These are phyloP conservation scores for Ictidomys tridecemlineatus DNA, from an alignment of 2,113 vertebrate genomes.

Conservation along the genomic window DNA sequence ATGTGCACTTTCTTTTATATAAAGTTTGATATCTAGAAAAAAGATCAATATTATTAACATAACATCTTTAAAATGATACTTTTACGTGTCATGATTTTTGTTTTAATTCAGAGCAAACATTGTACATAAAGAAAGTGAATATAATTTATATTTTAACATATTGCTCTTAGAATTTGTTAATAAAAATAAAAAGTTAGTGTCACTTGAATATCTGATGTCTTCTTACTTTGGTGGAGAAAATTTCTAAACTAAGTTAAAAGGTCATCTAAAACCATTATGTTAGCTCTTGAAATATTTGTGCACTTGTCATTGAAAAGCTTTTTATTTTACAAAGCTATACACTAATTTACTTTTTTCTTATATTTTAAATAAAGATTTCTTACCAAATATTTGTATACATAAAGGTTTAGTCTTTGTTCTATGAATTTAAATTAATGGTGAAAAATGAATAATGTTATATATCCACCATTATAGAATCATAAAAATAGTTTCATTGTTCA, in stretches of 20 bases:
- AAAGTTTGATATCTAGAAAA: not conserved
- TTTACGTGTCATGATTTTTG: not conserved
- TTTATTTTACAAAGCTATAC: not conserved
- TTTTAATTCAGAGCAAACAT: not conserved
- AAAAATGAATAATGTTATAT: too few species aligned
- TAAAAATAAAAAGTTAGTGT: not conserved
- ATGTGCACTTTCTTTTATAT: not conserved
- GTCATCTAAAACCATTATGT: not conserved
- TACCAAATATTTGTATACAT: not conserved
- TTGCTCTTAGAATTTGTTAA: not conserved
- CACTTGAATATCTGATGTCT: not conserved
- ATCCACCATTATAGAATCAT: too few species aligned
- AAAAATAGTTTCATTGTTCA: not conserved
- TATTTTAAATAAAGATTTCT: not conserved
- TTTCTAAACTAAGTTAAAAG: not conserved
- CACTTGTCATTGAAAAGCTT: not conserved
- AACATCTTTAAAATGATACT: not conserved
- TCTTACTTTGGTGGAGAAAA: not conserved
- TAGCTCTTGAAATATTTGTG: not conserved
- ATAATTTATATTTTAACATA: not conserved
- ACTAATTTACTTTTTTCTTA: not conserved
- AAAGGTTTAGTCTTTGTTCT: not conserved
- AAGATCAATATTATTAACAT: not conserved
- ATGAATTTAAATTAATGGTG: not conserved
- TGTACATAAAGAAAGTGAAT: not conserved